A percentile compares a stretch with the other conserved stretches of the same genome.
Evolutionary conservation across 2,113 vertebrate genomes (phyloP).

Genomic region (Saccopteryx leptura): DNA sequence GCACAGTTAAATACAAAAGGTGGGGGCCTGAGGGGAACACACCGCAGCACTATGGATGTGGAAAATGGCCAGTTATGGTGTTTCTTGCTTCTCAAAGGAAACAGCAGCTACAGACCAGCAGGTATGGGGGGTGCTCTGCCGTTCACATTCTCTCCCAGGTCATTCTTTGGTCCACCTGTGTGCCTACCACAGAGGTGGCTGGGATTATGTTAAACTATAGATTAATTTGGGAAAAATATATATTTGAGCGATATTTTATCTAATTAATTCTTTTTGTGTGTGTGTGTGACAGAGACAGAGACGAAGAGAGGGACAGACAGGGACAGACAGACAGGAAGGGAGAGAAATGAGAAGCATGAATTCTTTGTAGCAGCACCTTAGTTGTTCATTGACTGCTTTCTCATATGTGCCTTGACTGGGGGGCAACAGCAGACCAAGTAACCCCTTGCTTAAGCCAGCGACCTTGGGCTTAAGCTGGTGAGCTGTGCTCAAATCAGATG

Average conservation of each 20-base stretch:
- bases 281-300: too few relatives aligned
- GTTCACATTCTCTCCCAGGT: fast-evolving
- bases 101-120: not conserved
- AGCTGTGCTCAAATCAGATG: too few relatives aligned
- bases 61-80: not conserved
- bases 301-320: too few relatives aligned
- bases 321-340: too few relatives aligned
- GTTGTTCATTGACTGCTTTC: too few relatives aligned
- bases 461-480: too few relatives aligned
- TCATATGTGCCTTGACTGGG: too few relatives aligned
- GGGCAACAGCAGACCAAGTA: too few relatives aligned
- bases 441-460: too few relatives aligned
- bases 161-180: fast-evolving
- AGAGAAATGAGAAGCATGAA: too few relatives aligned
- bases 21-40: not conserved
- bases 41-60: too few relatives aligned
- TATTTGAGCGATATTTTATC: not conserved
- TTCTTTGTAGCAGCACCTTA: too few relatives aligned
- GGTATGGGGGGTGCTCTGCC: not conserved
- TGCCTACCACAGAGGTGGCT: not conserved
- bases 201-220: not conserved
- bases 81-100: not conserved
- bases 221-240: not conserved
- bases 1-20: not conserved
- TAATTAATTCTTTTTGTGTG: not conserved